phyloP scores from a whole-genome alignment of 2,113 vertebrate genomes.

The Ptilorrhoa leucosticta region DNA sequence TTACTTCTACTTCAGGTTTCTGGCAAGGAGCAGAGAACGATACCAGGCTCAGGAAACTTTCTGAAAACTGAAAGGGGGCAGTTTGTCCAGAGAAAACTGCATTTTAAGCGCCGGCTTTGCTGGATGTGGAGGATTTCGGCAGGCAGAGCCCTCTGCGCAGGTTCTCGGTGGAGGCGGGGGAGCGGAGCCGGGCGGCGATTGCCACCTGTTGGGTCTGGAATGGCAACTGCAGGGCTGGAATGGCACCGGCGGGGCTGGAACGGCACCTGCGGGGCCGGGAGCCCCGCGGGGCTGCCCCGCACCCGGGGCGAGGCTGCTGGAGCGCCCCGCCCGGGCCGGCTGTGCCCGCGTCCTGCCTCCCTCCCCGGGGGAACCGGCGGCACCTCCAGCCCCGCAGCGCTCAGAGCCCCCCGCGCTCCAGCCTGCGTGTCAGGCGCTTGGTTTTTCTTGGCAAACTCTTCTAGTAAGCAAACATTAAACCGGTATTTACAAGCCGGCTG shows the following conservation, averaged over 20 bases:
- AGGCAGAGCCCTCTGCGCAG: not conserved
- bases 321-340: not conserved
- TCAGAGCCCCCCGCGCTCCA: accelerated
- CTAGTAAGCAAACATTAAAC: not conserved
- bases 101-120: not conserved
- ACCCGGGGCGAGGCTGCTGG: accelerated
- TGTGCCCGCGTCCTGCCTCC: not conserved
- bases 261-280: not conserved
- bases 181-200: not conserved
- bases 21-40: not conserved
- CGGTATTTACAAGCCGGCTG: no score
- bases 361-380: accelerated
- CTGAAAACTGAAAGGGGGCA: not conserved
- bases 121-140: not conserved
- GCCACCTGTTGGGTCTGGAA: conserved; percentile 37
- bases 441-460: not conserved
- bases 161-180: not conserved
- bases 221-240: not conserved
- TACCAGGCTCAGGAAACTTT: not conserved
- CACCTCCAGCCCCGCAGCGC: accelerated
- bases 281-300: not conserved
- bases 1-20: not conserved
- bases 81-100: not conserved
- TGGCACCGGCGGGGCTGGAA: not conserved
- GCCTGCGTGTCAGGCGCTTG: accelerated